phyloP scores from a whole-genome alignment of 1,140 invertebrate genomes.

The Drusus annulatus region DNA sequence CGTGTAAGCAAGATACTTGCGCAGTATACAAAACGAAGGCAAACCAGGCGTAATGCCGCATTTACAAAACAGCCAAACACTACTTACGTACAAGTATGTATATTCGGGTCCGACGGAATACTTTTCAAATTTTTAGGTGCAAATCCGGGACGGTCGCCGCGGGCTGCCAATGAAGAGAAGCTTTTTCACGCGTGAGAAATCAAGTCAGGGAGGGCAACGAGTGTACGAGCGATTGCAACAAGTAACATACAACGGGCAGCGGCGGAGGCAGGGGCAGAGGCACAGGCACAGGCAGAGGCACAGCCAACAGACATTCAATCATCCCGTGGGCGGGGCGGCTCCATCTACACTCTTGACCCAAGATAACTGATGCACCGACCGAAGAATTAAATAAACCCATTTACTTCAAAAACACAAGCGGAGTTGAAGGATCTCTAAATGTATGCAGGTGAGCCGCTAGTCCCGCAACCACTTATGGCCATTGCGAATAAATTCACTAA shows the following conservation, averaged over 20 bases:
- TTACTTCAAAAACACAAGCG: slow-evolving; percentile 15
- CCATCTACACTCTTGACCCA: slow-evolving; percentile 20
- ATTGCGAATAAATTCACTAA: slow-evolving; percentile 35
- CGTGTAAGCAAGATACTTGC: slow-evolving; percentile 12
- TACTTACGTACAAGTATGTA: slow-evolving; percentile 23
- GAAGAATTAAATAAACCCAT: slow-evolving; percentile 40
- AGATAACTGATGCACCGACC: slow-evolving; percentile 2
- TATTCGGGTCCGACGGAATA: slow-evolving; percentile 48
- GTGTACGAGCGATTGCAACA: slow-evolving; percentile 35
- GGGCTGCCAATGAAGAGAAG: slow-evolving; percentile 55
- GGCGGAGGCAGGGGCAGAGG: background rate
- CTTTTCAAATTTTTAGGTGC: slow-evolving; percentile 51
- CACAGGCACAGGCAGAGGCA: too few relatives aligned
- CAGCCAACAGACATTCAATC: slow-evolving; percentile 47
- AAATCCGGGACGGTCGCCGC: slow-evolving; percentile 47
- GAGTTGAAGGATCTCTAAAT: slow-evolving; percentile 48
- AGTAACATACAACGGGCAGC: background rate
- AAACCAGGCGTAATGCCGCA: slow-evolving; percentile 6
- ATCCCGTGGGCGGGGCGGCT: slow-evolving; percentile 50
- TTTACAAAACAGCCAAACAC: slow-evolving; percentile 10
- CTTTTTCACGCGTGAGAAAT: slow-evolving; percentile 55
- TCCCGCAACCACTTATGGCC: slow-evolving; percentile 38
- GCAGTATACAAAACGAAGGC: slow-evolving; percentile 10
- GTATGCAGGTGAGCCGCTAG: slow-evolving; percentile 36
- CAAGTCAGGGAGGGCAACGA: slow-evolving; percentile 30